Evolutionary conservation across 2,888 invertebrate genomes (phyloP).

Genomic region (Ligdia adustata): DNA sequence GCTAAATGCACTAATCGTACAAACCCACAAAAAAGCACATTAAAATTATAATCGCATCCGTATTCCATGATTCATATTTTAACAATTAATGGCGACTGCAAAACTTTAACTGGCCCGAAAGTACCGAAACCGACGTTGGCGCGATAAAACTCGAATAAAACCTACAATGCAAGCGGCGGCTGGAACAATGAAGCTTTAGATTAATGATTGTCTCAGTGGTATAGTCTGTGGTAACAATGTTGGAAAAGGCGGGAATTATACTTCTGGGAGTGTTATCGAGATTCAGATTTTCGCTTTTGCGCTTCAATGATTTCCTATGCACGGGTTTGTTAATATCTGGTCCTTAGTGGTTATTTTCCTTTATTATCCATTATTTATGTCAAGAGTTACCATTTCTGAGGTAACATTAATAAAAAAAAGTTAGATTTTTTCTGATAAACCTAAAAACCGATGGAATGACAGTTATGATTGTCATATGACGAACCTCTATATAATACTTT

Average conservation of each 20-base stretch:
- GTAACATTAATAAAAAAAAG: too few species aligned
- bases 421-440: too few species aligned
- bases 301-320: too few species aligned
- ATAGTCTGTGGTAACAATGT: conserved; percentile 21
- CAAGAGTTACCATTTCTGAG: too few species aligned
- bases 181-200: conserved; percentile 31
- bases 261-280: conserved; percentile 3
- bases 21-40: background rate
- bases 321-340: too few species aligned
- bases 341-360: too few species aligned
- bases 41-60: conserved; percentile 1
- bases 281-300: background rate
- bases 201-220: conserved; percentile 33
- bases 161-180: conserved; percentile 28
- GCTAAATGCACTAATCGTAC: background rate
- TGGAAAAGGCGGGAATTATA: conserved; percentile 11
- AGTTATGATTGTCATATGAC: too few species aligned
- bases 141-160: conserved; percentile 25
- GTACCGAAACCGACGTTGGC: conserved; percentile 16
- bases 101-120: conserved; percentile 26
- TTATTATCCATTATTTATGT: too few species aligned
- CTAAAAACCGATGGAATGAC: too few species aligned
- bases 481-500: too few species aligned
- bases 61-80: conserved; percentile 10
- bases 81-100: conserved; percentile 24